phyloP scores from a whole-genome alignment of 2,113 vertebrate species.

The Ornithorhynchus anatinus region DNA sequence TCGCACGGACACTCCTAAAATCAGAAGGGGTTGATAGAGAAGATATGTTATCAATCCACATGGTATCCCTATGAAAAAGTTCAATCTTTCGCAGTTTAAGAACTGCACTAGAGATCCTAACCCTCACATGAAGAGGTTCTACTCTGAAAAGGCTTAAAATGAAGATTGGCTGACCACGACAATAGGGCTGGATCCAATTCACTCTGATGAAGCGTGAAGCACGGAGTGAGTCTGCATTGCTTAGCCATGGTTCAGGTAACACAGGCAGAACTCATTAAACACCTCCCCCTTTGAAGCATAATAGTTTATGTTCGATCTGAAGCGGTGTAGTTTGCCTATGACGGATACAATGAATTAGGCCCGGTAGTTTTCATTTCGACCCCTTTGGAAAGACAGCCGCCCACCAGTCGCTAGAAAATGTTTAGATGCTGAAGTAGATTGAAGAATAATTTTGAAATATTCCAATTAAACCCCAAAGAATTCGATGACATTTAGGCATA shows the following conservation, averaged over 20 bases:
- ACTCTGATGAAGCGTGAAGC: background rate
- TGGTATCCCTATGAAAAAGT: conserved; percentile 25
- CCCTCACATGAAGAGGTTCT: background rate
- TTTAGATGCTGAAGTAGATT: background rate
- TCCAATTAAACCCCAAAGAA: background rate
- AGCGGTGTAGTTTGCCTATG: background rate
- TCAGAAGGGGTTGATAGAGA: conserved; percentile 25
- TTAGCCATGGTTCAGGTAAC: background rate
- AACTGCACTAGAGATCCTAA: background rate
- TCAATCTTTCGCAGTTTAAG: conserved; percentile 20
- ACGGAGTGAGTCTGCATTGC: background rate
- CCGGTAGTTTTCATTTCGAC: too few species aligned
- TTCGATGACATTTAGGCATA: background rate
- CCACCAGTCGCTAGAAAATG: background rate
- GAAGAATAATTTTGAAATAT: conserved; percentile 8
- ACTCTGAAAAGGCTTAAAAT: background rate
- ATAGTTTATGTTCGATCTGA: background rate
- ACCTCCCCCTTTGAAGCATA: background rate
- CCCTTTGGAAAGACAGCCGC: background rate
- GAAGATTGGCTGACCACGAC: background rate
- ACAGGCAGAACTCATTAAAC: background rate
- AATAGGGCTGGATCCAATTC: background rate
- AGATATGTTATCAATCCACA: conserved; percentile 1
- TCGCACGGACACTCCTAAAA: conserved; percentile 38
- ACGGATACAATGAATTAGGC: too few species aligned